Percentiles rank a stretch among this genome's conserved stretches.
Conservation (phyloP, 2,113 vertebrate genomes). For the Ailuropoda melanoleuca region DNA sequence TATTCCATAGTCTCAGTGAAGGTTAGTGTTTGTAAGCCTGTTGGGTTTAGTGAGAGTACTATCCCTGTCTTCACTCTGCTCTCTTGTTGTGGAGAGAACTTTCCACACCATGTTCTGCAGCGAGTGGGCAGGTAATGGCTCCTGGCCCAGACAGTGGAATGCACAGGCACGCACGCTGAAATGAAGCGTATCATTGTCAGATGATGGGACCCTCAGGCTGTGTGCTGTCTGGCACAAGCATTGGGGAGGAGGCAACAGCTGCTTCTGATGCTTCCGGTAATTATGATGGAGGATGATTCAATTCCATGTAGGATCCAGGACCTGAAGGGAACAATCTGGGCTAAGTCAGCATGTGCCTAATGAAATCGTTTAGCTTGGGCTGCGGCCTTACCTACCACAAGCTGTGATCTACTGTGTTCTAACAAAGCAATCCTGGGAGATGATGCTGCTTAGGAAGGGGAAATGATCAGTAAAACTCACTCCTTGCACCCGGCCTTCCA, state of each 20-base stretch:
- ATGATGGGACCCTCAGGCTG: background rate
- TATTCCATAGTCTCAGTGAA: background rate
- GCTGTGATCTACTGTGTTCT: constrained; percentile 61
- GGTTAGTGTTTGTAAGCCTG: background rate
- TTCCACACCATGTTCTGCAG: constrained; percentile 31
- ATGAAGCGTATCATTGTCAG: background rate
- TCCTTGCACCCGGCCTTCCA: background rate
- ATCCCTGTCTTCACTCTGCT: background rate
- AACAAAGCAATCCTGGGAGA: constrained; percentile 61
- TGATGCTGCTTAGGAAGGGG: background rate
- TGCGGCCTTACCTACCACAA: constrained; percentile 44
- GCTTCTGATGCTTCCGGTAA: constrained; percentile 41
- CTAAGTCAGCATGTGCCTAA: constrained; percentile 64
- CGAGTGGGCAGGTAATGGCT: constrained; percentile 27
- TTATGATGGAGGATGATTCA: constrained; percentile 65
- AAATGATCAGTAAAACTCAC: constrained; percentile 37
- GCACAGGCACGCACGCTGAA: constrained; percentile 1
- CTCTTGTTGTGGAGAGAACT: constrained; percentile 48
- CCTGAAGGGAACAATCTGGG: constrained; percentile 64
- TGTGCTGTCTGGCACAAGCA: background rate
- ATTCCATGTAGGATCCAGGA: constrained; percentile 50
- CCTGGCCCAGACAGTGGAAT: background rate
- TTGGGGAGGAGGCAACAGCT: constrained; percentile 36
- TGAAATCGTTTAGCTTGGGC: constrained; percentile 58
- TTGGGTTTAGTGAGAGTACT: background rate